Evolutionary conservation across 2,113 vertebrate species (phyloP), one percentile per base, ranked within the genome.

Genomic region (Cryptomyrus ogoouensis): DNA sequence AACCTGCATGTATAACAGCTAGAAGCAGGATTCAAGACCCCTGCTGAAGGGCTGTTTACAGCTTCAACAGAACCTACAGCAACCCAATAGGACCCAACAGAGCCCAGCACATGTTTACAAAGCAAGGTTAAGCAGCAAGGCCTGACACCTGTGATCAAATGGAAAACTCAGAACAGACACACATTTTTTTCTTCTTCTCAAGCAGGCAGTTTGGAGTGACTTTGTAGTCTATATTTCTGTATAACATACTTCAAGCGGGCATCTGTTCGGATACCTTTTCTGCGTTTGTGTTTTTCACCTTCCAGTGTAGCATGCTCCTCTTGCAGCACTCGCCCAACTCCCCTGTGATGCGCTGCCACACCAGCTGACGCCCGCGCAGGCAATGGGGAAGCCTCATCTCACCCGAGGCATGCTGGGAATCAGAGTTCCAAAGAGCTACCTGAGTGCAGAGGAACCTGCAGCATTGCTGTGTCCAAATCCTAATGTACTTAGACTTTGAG

Each of bases 291-390:
- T 84, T 46, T 44, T 70, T 89, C 66, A 49, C 44, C 15, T n/a
- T 12, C n/a, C 24, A 49, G 46, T 13, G 47, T 42, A 47, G 56
- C 19, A n/a, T 58, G 35, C 24, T 85, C 46, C 17, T 21, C 42
- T 42, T 89, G 53, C 50, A 84, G 47, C 39, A 62, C 44, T 53
- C 17, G n/a, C 6, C 19, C 31, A 52, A n/a, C 83, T 66, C 42
- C 77, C 89, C 56, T 42, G 80, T 27, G 89, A 31, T 31, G 42
- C 0, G 21, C 89, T 10, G 31, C 80, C 21, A 56, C 83, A 21
- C 89, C 89, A 89, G 52, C 52, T 90, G 83, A 85, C 62, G 89
- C 83, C 83, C 50, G 44, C 52, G 52, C 89, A 31, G 21, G 83
- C 74, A 46, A 83, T 0, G 56, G 35, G 52, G 42, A 66, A 62